phyloP scores from a whole-genome alignment of 2,113 vertebrate species.

The Todiramphus saurophagus region DNA sequence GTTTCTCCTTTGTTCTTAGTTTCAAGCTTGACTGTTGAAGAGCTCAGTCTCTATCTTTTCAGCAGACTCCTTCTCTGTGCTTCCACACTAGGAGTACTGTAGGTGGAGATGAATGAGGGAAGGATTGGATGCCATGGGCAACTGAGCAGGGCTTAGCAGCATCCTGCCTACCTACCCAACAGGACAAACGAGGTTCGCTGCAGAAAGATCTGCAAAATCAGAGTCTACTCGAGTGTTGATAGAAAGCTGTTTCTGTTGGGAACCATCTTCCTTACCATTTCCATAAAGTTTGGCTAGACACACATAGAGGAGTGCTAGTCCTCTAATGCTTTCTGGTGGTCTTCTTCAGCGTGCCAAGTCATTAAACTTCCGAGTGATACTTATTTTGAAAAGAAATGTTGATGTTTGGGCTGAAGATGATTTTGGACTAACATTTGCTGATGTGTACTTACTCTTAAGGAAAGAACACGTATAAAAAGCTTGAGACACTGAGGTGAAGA shows the following conservation, averaged over 20 bases:
- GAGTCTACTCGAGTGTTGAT: not conserved
- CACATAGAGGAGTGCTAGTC: not conserved
- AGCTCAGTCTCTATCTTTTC: not conserved
- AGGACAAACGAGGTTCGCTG: not conserved
- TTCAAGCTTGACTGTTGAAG: not conserved
- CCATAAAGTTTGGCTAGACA: not conserved
- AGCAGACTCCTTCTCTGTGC: not conserved
- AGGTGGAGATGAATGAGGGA: not conserved
- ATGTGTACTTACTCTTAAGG: not conserved
- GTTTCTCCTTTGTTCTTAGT: not conserved
- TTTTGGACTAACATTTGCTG: not conserved
- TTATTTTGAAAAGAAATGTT: not conserved
- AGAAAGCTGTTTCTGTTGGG: not conserved
- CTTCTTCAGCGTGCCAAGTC: not conserved
- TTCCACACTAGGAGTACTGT: not conserved
- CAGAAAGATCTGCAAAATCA: not conserved
- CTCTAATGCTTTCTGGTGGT: not conserved
- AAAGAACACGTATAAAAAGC: not conserved
- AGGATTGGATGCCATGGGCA: not conserved
- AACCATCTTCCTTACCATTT: not conserved
- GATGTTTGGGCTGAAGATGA: not conserved
- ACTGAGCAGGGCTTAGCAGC: not conserved
- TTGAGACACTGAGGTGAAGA: not conserved
- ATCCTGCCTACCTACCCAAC: not conserved
- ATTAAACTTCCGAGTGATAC: not conserved